These are phyloP conservation scores for Etheostoma cragini DNA, from an alignment of 2,113 vertebrate species.

Conservation along the genomic window DNA sequence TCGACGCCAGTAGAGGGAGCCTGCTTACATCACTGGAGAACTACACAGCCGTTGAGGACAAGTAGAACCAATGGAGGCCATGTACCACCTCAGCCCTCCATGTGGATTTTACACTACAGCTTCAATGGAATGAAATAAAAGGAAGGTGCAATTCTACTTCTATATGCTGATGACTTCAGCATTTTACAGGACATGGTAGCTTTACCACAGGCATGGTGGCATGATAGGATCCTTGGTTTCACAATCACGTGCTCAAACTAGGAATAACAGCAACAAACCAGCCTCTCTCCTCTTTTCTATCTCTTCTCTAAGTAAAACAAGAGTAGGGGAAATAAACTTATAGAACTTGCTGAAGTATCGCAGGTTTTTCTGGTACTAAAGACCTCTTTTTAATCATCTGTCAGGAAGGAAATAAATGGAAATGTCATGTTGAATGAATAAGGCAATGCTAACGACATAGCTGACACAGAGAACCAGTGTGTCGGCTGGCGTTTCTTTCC, in stretches of 20 bases:
- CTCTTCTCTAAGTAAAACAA: conserved; percentile 65
- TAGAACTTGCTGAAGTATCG: conserved; percentile 28
- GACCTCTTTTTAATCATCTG: conserved; percentile 51
- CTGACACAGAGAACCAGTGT: conserved; percentile 21
- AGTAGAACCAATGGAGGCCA: not conserved
- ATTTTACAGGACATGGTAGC: conserved; percentile 17
- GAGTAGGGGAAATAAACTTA: not conserved
- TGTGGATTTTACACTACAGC: conserved; percentile 11
- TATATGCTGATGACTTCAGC: conserved; percentile 12
- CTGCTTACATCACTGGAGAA: not conserved
- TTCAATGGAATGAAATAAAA: conserved; percentile 4
- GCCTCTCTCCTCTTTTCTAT: conserved; percentile 69
- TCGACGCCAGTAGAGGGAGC: conserved; percentile 23
- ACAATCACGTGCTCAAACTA: conserved; percentile 70
- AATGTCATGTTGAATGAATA: conserved; percentile 53
- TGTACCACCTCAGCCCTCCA: not conserved
- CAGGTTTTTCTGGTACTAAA: conserved; percentile 84
- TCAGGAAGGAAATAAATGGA: conserved; percentile 26
- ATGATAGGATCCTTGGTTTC: conserved; percentile 61
- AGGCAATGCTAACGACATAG: conserved; percentile 31
- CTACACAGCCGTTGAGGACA: not conserved
- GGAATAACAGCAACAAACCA: conserved; percentile 30
- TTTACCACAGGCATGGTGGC: conserved; percentile 28
- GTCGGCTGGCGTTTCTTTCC: conserved; percentile 47
- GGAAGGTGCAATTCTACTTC: conserved; percentile 3